Evolutionary conservation across 2,797 vertebrate species (phyloP).

Genomic region (Chloroceryle inda): DNA sequence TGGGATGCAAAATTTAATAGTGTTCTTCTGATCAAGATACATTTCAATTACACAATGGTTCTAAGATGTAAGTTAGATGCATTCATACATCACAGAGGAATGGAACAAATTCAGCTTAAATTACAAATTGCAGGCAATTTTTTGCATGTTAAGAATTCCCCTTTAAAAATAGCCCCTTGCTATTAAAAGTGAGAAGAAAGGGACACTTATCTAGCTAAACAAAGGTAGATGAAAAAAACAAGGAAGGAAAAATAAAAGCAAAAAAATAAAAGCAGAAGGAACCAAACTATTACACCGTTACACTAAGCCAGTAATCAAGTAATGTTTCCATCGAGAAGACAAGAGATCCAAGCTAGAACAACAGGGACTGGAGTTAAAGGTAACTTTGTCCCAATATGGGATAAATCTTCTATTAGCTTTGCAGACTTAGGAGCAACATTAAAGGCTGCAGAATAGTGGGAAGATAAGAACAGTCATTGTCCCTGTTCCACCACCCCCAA

Average conservation of each 20-base stretch:
- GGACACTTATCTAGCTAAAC: neutral
- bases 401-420: neutral
- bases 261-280: neutral
- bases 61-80: neutral
- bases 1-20: constrained; percentile 19
- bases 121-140: neutral
- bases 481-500: too few relatives aligned
- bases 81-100: neutral
- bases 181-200: neutral
- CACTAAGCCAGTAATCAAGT: neutral
- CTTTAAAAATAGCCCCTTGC: neutral
- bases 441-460: neutral
- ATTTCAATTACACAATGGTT: neutral
- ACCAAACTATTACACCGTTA: neutral
- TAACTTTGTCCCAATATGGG: neutral
- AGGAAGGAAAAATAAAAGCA: neutral
- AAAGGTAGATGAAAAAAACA: neutral
- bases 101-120: neutral
- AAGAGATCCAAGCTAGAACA: neutral
- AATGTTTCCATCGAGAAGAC: neutral
- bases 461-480: neutral
- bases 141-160: neutral
- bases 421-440: neutral
- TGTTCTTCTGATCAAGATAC: neutral
- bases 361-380: neutral